Evolutionary conservation across 2,888 invertebrate species (phyloP).

Genomic region (Ariolimax columbianus): DNA sequence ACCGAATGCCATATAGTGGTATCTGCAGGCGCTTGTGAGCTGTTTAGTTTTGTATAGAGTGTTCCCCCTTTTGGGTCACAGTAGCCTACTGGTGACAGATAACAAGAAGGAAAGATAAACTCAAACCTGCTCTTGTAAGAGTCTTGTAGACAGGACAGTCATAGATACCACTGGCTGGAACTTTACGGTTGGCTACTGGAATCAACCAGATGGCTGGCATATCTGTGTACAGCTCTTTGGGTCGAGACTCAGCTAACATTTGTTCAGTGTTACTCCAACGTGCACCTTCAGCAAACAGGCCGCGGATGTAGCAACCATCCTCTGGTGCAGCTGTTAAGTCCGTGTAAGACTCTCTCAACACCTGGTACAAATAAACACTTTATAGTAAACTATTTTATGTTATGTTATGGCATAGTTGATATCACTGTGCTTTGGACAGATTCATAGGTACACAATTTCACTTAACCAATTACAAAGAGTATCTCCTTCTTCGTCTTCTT

Average conservation of each 20-base stretch:
- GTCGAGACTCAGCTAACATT: conserved; percentile 75
- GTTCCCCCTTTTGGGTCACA: too few species aligned
- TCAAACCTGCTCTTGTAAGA: conserved; percentile 81
- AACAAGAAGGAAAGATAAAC: not conserved
- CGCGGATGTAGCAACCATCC: conserved; percentile 79
- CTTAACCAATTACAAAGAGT: too few species aligned
- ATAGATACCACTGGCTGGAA: conserved; percentile 80
- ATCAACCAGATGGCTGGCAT: conserved; percentile 85
- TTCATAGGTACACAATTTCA: too few species aligned
- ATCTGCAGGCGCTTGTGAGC: too few species aligned
- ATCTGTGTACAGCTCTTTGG: conserved; percentile 82
- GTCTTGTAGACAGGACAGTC: conserved; percentile 85
- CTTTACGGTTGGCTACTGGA: conserved; percentile 84
- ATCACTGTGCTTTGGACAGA: too few species aligned
- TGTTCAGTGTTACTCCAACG: conserved; percentile 73
- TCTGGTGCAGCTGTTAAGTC: conserved; percentile 74
- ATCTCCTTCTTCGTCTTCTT: too few species aligned
- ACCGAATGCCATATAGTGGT: too few species aligned
- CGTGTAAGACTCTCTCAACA: conserved; percentile 66
- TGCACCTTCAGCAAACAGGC: conserved; percentile 78
- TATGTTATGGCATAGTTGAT: too few species aligned
- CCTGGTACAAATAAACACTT: conserved; percentile 55
- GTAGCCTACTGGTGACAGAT: too few species aligned
- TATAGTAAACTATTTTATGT: too few species aligned
- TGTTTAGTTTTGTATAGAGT: too few species aligned